phyloP scores from a whole-genome alignment of 2,113 vertebrate genomes.

The Perccottus glenii region DNA sequence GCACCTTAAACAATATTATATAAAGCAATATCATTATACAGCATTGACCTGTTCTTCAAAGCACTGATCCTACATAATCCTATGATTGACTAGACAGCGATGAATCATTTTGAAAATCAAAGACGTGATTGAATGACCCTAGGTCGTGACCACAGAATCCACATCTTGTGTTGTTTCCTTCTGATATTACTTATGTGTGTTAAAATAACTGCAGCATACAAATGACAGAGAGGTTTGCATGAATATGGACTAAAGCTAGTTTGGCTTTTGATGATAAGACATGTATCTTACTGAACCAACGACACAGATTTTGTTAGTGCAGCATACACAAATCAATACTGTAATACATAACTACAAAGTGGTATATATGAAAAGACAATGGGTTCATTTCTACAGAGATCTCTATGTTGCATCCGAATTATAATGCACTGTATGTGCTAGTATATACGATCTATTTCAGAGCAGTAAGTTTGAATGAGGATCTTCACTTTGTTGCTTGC shows the following conservation, averaged over 20 bases:
- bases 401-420: too few relatives aligned
- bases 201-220: neutral
- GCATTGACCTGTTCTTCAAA: neutral
- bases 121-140: neutral
- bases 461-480: too few relatives aligned
- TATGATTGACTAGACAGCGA: neutral
- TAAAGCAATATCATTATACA: neutral
- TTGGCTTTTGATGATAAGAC: too few relatives aligned
- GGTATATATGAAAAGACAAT: too few relatives aligned
- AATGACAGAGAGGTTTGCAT: neutral
- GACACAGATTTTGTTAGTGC: too few relatives aligned
- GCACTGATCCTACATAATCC: neutral
- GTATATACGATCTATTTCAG: too few relatives aligned
- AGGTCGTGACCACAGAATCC: neutral
- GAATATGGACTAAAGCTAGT: neutral
- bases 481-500: too few relatives aligned
- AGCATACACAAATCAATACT: too few relatives aligned
- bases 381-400: too few relatives aligned
- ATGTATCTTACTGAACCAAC: too few relatives aligned
- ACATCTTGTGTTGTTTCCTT: neutral
- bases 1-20: neutral
- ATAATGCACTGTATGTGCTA: too few relatives aligned
- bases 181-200: neutral
- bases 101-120: constrained; percentile 5
- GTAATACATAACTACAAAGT: too few relatives aligned